These are phyloP conservation scores for Distichodus sexfasciatus DNA, from an alignment of 2,797 vertebrate species.

Conservation along the genomic window DNA sequence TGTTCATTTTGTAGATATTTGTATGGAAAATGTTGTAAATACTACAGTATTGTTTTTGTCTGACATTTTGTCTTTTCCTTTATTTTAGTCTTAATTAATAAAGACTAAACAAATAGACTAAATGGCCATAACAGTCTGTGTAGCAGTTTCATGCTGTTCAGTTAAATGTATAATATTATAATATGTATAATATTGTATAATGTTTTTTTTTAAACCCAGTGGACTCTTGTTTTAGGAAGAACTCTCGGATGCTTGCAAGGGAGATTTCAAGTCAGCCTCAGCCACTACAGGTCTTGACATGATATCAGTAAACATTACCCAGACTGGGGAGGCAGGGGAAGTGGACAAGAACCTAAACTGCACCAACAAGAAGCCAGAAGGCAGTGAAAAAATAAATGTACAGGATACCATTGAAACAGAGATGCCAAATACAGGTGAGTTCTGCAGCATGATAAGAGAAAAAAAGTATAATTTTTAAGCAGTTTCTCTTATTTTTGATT, in stretches of 20 bases:
- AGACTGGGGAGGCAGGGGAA: conserved; percentile 65
- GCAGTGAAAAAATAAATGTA: conserved; percentile 75
- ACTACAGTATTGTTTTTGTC: too few relatives aligned
- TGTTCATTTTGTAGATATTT: too few relatives aligned
- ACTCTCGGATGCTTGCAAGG: conserved; percentile 73
- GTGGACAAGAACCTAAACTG: conserved; percentile 72
- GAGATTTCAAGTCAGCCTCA: conserved; percentile 32
- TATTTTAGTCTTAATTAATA: too few relatives aligned
- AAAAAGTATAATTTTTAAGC: too few relatives aligned
- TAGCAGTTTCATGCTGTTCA: background rate
- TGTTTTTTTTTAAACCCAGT: background rate
- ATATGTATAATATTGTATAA: background rate
- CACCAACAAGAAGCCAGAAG: conserved; percentile 71
- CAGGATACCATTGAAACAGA: conserved; percentile 74
- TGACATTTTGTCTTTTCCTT: too few relatives aligned
- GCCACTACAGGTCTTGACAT: conserved; percentile 70
- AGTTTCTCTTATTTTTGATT: too few relatives aligned
- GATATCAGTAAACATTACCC: conserved; percentile 66
- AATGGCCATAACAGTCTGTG: too few relatives aligned
- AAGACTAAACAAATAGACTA: too few relatives aligned
- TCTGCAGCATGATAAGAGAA: background rate
- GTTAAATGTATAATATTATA: background rate
- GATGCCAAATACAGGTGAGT: conserved; percentile 70
- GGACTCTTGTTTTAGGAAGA: conserved; percentile 81
- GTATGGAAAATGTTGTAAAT: too few relatives aligned